phyloP scores from a whole-genome alignment of 2,888 invertebrate species.

The Corythucha ciliata region DNA sequence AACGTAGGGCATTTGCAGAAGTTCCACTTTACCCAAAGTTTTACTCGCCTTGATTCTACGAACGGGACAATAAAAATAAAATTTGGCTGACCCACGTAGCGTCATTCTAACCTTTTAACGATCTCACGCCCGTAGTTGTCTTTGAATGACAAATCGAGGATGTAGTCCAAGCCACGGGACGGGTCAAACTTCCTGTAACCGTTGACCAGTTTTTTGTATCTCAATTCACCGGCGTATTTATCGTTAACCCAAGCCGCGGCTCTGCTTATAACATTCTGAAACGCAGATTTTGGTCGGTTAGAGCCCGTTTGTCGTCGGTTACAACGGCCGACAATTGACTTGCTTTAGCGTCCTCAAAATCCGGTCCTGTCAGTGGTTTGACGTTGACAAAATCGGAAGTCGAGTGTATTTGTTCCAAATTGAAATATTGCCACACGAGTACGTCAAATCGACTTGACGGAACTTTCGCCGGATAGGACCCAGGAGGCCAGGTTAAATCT shows the following conservation, averaged over 20 bases:
- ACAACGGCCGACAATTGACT: constrained; percentile 27
- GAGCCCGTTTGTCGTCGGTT: neutral
- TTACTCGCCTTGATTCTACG: constrained; percentile 68
- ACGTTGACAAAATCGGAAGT: constrained; percentile 68
- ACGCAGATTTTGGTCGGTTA: constrained; percentile 17
- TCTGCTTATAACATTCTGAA: constrained; percentile 46
- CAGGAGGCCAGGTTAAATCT: constrained; percentile 60
- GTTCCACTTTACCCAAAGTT: constrained; percentile 76
- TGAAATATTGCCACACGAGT: constrained; percentile 77
- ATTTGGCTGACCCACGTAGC: neutral
- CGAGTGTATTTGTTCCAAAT: constrained; percentile 70
- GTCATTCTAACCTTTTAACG: constrained; percentile 45
- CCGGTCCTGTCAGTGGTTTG: constrained; percentile 53
- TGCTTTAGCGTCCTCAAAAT: constrained; percentile 58
- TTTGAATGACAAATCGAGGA: constrained; percentile 58
- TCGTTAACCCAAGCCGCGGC: constrained; percentile 45
- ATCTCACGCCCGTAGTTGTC: constrained; percentile 44
- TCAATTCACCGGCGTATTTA: constrained; percentile 47
- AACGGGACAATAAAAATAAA: constrained; percentile 25
- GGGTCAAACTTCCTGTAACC: constrained; percentile 73
- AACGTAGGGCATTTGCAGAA: constrained; percentile 88
- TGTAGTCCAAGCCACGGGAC: constrained; percentile 75
- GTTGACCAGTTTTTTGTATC: constrained; percentile 51
- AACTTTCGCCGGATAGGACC: constrained; percentile 54
- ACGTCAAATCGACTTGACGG: constrained; percentile 72